A percentile compares a stretch with the other conserved stretches of the same genome.
These are phyloP conservation scores for Chelonoidis abingdonii DNA, from an alignment of 2,113 vertebrate genomes.

Conservation along the genomic window DNA sequence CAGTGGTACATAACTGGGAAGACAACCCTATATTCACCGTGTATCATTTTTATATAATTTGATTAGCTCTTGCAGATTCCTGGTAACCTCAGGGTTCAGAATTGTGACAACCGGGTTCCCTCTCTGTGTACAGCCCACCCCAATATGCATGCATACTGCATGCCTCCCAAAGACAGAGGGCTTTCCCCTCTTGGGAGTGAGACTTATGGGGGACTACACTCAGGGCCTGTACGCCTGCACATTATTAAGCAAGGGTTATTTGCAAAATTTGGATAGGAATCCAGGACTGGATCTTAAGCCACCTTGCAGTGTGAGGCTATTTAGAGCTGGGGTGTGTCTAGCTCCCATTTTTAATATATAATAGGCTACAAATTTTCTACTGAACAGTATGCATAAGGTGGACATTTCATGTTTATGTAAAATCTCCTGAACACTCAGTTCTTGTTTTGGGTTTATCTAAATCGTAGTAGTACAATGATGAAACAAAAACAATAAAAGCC, in stretches of 20 bases:
- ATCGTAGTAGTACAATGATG: background rate
- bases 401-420: background rate
- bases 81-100: background rate
- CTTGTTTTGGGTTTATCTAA: accelerated
- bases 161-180: background rate
- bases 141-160: background rate
- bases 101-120: background rate
- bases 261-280: background rate
- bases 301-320: background rate
- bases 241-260: background rate
- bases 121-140: background rate
- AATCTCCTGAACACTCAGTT: background rate
- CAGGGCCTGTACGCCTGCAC: background rate
- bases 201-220: background rate
- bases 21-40: background rate
- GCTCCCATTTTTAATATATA: background rate
- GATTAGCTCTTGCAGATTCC: background rate
- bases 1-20: background rate
- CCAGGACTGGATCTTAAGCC: background rate
- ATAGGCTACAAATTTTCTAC: background rate
- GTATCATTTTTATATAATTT: background rate
- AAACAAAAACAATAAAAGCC: background rate
- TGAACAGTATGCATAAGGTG: background rate
- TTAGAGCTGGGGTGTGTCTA: background rate
- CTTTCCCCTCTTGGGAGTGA: background rate